A percentile compares a stretch with the other conserved stretches of the same genome.
Conservation (phyloP, 1,140 invertebrate species). For the Brachionus koreanus region DNA sequence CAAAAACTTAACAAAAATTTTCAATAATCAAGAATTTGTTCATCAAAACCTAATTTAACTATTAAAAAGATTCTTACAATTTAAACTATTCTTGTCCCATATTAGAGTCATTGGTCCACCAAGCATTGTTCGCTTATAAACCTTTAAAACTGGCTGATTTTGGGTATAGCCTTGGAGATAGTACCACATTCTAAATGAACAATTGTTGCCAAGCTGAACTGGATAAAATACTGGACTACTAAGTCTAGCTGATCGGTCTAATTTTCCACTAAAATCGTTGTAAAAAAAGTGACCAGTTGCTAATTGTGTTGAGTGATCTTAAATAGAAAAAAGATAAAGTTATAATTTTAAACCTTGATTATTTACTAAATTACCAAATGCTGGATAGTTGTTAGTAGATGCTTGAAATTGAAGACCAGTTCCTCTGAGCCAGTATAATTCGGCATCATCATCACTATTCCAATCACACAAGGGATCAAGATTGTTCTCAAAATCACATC, state of each 20-base stretch:
- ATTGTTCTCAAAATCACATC: conserved; percentile 42
- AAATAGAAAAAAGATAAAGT: background rate
- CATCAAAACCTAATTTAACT: background rate
- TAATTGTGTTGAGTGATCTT: background rate
- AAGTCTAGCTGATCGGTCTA: background rate
- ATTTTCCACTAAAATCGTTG: background rate
- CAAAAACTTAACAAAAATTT: too few relatives aligned
- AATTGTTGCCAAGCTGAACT: background rate
- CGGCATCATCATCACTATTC: conserved; percentile 36
- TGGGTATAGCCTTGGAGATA: background rate
- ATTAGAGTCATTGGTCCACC: background rate
- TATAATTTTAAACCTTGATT: background rate
- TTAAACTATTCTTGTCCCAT: conserved; percentile 15
- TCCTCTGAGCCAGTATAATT: background rate
- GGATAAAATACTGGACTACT: conserved; percentile 38
- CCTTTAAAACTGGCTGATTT: background rate
- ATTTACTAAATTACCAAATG: background rate
- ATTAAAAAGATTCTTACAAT: background rate
- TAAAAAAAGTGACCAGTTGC: background rate
- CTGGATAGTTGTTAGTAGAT: background rate
- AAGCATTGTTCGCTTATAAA: background rate
- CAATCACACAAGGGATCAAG: conserved; percentile 5
- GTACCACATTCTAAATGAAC: conserved; percentile 44
- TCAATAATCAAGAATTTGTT: too few relatives aligned
- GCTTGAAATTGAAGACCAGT: background rate